Percentiles rank a stretch among this genome's conserved stretches.
Evolutionary conservation across 2,888 invertebrate genomes (phyloP).

Genomic region (Stenotaenia linearis): DNA sequence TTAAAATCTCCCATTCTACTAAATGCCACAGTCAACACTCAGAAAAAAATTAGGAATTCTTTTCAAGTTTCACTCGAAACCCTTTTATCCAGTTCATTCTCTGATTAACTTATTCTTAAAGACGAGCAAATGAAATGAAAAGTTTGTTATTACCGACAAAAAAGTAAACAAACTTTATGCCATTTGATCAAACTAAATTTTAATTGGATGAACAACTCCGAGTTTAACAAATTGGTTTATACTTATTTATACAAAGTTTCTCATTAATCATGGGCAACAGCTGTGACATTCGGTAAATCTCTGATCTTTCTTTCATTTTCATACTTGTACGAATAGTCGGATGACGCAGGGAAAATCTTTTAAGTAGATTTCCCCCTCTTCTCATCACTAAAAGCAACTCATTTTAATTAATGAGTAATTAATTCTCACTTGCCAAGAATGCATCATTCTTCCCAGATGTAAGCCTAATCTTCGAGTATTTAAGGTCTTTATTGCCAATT

Average conservation of each 20-base stretch:
- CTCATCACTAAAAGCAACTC: background rate
- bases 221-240: background rate
- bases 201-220: background rate
- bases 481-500: background rate
- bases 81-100: background rate
- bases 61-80: background rate
- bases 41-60: background rate
- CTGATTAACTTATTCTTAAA: background rate
- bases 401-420: background rate
- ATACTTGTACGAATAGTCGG: background rate
- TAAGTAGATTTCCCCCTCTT: background rate
- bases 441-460: background rate
- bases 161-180: background rate
- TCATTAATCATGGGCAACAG: background rate
- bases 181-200: background rate
- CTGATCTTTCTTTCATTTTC: background rate
- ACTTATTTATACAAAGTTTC: background rate
- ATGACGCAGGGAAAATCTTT: background rate
- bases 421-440: background rate
- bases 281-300: background rate
- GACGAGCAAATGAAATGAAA: too few species aligned
- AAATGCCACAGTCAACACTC: background rate
- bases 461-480: background rate
- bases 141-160: background rate
- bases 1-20: background rate